Conservation (phyloP, 2,888 invertebrate genomes). For the Dascillus cervinus region DNA sequence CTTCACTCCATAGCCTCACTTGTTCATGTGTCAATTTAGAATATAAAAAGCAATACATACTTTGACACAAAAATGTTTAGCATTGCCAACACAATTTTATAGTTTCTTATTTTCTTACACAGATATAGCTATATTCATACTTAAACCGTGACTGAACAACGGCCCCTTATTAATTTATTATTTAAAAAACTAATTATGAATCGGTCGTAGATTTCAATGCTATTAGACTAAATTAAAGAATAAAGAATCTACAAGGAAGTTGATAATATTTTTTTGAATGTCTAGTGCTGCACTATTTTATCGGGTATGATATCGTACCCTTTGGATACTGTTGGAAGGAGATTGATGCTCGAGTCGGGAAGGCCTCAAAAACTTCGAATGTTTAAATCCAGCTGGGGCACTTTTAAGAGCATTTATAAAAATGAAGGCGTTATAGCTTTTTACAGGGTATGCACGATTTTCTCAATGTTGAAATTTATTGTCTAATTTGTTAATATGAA, state of each 20-base stretch:
- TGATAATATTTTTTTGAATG: constrained; percentile 1
- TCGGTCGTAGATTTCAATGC: too few relatives aligned
- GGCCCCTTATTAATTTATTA: too few relatives aligned
- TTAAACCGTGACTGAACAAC: too few relatives aligned
- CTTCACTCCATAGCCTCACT: too few relatives aligned
- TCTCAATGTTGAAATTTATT: not conserved
- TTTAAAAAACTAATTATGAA: too few relatives aligned
- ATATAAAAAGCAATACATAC: too few relatives aligned
- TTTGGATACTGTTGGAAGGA: constrained; percentile 12
- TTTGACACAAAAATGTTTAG: too few relatives aligned
- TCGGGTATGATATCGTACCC: constrained; percentile 14
- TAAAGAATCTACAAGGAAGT: not conserved
- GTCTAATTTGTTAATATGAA: not conserved
- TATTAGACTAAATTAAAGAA: too few relatives aligned
- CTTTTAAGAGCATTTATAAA: constrained; percentile 4
- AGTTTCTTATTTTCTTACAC: too few relatives aligned
- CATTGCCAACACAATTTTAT: too few relatives aligned
- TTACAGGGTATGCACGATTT: constrained; percentile 7
- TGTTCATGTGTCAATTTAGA: too few relatives aligned
- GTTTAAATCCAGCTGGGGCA: constrained; percentile 2
- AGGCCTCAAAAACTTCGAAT: constrained; percentile 5
- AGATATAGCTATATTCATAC: too few relatives aligned
- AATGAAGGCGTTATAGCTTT: constrained; percentile 10
- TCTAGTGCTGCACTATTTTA: constrained; percentile 4
- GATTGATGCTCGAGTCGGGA: constrained; percentile 15